Evolutionary conservation across 2,888 invertebrate genomes (phyloP), one percentile per base, ranked within the genome.

Genomic region (Hymenopus coronatus): DNA sequence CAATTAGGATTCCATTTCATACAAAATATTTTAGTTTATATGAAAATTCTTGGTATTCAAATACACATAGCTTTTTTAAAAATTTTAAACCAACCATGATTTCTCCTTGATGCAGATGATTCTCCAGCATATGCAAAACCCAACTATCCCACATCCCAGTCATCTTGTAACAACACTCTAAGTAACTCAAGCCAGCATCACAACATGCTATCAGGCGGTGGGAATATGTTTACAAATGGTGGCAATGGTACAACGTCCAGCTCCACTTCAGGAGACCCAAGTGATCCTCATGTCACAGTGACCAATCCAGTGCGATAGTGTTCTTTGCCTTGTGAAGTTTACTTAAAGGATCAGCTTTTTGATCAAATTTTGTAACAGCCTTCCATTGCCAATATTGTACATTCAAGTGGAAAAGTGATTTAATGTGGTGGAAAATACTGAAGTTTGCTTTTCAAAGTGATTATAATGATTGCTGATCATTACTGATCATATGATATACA

Each of bases 111-210:
- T 88, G 70, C 28, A 89, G 89, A 89, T 82, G 89, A 89, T 14
- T 83, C 82, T 30, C 88, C 88, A 28, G 84, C 89, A 15, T 89
- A 89, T 85, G 87, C 85, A 14, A 89, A 89, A 83, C 89, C 89
- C 54, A 89, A 85, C 87, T 89, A 88, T 81, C 89, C 89, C 30
- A 89, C 89, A 15, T 88, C 88, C 82, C 88, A 89, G 82, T 88
- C 89, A 15, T 88, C 89, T 40, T 70, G 88, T 54, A 88, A 83
- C 87, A 87, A 89, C 81, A 85, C 89, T 28, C 33, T 88, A 54
- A 88, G 88, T 28, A 89, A 88, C 70, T 83, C 88, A 54, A 88
- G 85, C 82, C 89, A 87, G 82, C 40, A 81, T 14, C 83, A 84
- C 33, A 70, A 88, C 81, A 87, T 82, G 46, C 85, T 89, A 33